Percentiles rank a stretch among this genome's conserved stretches.
Conservation (phyloP, 2,797 vertebrate species). For the Anniella stebbinsi region DNA sequence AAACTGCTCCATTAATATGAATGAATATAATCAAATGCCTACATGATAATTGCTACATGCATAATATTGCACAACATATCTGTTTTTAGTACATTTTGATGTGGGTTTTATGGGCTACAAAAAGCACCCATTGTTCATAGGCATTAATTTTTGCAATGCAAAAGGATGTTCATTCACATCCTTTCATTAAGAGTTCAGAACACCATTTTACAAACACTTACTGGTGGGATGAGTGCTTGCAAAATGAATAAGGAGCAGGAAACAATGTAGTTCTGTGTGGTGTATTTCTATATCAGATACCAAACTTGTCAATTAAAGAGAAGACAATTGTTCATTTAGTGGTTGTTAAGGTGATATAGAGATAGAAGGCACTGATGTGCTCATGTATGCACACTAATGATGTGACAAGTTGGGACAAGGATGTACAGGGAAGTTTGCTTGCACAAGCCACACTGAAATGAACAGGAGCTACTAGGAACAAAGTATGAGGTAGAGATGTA, state of each 20-base stretch:
- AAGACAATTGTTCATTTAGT: not conserved
- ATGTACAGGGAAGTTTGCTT: not conserved
- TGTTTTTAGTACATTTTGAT: constrained; percentile 71
- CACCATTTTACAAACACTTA: constrained; percentile 14
- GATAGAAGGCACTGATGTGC: not conserved
- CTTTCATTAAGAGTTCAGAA: constrained; percentile 56
- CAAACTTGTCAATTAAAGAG: not conserved
- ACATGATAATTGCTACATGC: constrained; percentile 74
- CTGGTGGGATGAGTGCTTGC: not conserved
- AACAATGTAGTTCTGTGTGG: not conserved
- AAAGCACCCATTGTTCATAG: constrained; percentile 54
- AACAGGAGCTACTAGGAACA: not conserved
- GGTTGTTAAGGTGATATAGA: not conserved
- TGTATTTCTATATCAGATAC: not conserved
- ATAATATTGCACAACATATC: constrained; percentile 60
- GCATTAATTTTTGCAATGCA: constrained; percentile 60
- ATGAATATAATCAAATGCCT: constrained; percentile 74
- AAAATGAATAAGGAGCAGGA: not conserved
- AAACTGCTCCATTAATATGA: constrained; percentile 73
- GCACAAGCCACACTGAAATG: not conserved
- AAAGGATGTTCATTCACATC: constrained; percentile 44
- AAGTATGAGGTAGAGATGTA: not conserved
- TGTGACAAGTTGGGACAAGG: not conserved
- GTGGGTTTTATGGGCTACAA: constrained; percentile 62
- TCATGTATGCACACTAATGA: not conserved